Conservation (phyloP, 2,888 invertebrate genomes). For the Pseudoips prasinana region DNA sequence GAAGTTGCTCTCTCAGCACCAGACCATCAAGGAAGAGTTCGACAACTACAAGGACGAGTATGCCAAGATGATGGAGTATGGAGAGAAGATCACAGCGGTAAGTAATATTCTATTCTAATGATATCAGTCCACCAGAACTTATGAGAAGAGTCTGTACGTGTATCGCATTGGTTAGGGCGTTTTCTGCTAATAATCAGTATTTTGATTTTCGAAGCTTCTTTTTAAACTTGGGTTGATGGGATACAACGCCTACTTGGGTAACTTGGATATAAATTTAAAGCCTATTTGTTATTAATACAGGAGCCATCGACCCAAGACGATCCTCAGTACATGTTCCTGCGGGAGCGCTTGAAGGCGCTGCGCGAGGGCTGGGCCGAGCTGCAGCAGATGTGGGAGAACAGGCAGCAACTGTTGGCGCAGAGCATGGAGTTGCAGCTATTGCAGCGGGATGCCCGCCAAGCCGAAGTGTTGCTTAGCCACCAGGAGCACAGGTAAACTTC, state of each 20-base stretch:
- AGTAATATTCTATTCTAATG: slow-evolving; percentile 37
- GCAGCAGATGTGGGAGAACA: slow-evolving; percentile 99
- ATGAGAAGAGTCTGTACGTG: no score
- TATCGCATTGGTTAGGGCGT: no score
- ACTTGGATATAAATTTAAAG: no score
- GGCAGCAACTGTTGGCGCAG: slow-evolving; percentile 96
- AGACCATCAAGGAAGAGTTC: slow-evolving; percentile 99
- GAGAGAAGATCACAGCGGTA: slow-evolving; percentile 94
- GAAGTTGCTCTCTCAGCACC: slow-evolving; percentile 97
- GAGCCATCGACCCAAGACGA: slow-evolving; percentile 95
- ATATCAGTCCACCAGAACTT: no score
- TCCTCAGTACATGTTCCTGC: slow-evolving; percentile 99
- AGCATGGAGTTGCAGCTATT: slow-evolving; percentile 97
- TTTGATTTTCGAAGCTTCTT: no score
- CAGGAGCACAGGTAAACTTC: slow-evolving; percentile 94
- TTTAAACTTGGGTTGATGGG: no score
- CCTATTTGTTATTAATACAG: slow-evolving; percentile 39
- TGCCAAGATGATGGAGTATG: slow-evolving; percentile 99
- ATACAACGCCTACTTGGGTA: no score
- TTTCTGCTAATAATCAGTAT: no score
- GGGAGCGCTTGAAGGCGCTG: slow-evolving; percentile 97
- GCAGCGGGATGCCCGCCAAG: slow-evolving; percentile 98
- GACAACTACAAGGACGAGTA: slow-evolving; percentile 99
- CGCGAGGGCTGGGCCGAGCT: slow-evolving; percentile 99
- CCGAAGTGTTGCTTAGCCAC: slow-evolving; percentile 97